A percentile compares a stretch with the other conserved stretches of the same genome.
Evolutionary conservation across 2,797 vertebrate species (phyloP).

Genomic region (Sebastes flavidus): DNA sequence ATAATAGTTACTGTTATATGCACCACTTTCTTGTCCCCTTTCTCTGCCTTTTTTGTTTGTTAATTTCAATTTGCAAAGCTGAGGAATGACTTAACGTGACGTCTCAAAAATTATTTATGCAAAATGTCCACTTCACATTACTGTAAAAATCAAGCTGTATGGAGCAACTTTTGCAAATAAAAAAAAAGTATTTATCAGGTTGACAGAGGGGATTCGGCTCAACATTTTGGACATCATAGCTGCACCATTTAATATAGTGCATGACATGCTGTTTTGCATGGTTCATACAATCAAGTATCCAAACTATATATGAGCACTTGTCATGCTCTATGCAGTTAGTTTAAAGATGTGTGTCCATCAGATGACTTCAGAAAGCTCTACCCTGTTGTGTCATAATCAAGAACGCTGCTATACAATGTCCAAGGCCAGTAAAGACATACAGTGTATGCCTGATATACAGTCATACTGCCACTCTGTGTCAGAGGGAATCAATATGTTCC

Average conservation of each 20-base stretch:
- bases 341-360: background rate
- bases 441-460: slow-evolving; percentile 3
- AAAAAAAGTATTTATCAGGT: background rate
- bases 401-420: background rate
- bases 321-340: background rate
- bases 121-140: background rate
- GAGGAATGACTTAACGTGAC: background rate
- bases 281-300: background rate
- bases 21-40: background rate
- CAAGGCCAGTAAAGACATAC: slow-evolving; percentile 10
- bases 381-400: slow-evolving; percentile 3
- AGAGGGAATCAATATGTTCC: slow-evolving; percentile 39
- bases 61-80: background rate
- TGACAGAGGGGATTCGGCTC: background rate
- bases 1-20: background rate
- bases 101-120: background rate
- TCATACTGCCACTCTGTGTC: background rate
- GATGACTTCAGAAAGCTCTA: background rate
- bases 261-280: background rate
- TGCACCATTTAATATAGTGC: background rate
- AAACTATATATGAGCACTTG: background rate
- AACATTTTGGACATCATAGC: background rate
- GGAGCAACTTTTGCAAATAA: background rate
- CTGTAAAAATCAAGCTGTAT: background rate
- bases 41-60: background rate